Evolutionary conservation across 2,113 vertebrate genomes (phyloP).

Genomic region (Hemichromis elongatus): DNA sequence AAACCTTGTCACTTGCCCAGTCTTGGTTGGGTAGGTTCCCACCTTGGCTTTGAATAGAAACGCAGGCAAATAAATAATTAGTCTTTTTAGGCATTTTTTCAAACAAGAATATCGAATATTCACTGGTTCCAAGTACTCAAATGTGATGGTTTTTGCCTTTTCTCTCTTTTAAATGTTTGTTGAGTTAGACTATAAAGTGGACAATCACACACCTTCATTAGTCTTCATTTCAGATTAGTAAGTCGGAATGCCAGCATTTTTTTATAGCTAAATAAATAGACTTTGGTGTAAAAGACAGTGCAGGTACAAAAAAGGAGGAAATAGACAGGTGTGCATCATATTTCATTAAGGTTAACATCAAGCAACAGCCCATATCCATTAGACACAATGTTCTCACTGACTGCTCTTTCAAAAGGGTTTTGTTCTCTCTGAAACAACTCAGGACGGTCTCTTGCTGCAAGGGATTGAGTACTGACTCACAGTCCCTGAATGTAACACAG

Average conservation of each 20-base stretch:
- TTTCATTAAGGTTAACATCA: background rate
- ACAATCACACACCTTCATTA: background rate
- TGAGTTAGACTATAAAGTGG: background rate
- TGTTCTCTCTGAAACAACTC: background rate
- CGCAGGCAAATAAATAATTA: background rate
- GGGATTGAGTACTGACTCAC: background rate
- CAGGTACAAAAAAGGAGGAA: background rate
- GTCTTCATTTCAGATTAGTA: background rate
- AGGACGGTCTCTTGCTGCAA: background rate
- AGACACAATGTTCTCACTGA: background rate
- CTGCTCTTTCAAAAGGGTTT: constrained; percentile 4
- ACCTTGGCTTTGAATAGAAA: background rate
- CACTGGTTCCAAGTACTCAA: background rate
- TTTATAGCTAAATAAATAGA: background rate
- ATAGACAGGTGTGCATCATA: background rate
- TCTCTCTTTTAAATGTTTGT: background rate
- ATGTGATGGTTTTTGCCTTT: background rate
- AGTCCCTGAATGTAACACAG: background rate
- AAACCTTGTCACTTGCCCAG: background rate
- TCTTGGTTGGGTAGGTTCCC: background rate
- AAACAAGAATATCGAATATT: background rate
- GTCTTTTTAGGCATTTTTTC: background rate
- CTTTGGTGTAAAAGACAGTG: background rate
- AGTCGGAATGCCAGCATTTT: background rate
- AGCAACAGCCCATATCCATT: background rate